Evolutionary conservation across 2,113 vertebrate species (phyloP).

Genomic region (Butastur rufipennis): DNA sequence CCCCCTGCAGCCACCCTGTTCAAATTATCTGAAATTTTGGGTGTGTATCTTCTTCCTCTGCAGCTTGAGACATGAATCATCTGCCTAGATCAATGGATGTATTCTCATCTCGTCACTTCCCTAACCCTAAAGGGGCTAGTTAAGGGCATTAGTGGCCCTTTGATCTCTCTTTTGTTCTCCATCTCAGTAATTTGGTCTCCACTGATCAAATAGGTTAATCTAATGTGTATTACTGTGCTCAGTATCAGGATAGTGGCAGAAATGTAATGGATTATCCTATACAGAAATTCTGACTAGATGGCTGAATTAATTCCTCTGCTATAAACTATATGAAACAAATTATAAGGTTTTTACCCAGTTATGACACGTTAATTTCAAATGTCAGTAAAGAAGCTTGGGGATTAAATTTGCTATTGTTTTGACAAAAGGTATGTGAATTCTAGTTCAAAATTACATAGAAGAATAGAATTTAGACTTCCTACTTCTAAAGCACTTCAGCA

Average conservation of each 20-base stretch:
- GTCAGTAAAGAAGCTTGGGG: neutral
- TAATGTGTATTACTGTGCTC: neutral
- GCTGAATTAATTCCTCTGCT: neutral
- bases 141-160: constrained; percentile 27
- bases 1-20: neutral
- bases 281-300: neutral
- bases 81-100: neutral
- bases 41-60: constrained; percentile 16
- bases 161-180: constrained; percentile 32
- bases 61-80: constrained; percentile 40
- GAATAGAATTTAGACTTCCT: neutral
- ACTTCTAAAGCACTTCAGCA: neutral
- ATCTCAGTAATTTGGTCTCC: neutral
- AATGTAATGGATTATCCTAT: neutral
- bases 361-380: neutral
- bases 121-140: neutral
- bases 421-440: neutral
- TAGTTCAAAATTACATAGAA: neutral
- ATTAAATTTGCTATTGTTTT: neutral
- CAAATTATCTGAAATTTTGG: constrained; percentile 6
- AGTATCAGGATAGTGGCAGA: neutral
- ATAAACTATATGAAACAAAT: neutral
- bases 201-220: neutral
- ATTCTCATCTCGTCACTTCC: constrained; percentile 10
- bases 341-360: neutral